Evolutionary conservation across 2,113 vertebrate genomes (phyloP).

Genomic region (Numida meleagris): DNA sequence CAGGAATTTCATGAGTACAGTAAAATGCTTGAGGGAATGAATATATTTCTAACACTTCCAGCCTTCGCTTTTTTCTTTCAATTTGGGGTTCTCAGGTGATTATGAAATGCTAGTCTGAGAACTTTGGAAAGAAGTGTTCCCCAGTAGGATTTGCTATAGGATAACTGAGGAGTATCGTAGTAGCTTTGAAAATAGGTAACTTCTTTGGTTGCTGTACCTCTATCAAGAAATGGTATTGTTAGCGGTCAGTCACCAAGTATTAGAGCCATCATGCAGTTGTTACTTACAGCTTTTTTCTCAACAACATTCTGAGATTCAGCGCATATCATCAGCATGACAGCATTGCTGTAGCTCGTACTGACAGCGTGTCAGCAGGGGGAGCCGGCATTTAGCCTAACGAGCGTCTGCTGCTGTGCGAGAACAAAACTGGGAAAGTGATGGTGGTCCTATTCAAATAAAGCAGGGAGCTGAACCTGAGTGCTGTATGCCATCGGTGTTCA

Average conservation of each 20-base stretch:
- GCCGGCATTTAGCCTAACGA: background rate
- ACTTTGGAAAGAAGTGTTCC: background rate
- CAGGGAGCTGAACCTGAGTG: accelerated
- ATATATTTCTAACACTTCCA: background rate
- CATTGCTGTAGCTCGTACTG: background rate
- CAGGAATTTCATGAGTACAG: background rate
- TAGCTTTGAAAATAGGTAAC: accelerated
- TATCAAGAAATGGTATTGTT: accelerated
- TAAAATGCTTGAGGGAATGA: background rate
- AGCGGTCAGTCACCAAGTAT: accelerated
- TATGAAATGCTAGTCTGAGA: accelerated
- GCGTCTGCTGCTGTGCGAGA: background rate
- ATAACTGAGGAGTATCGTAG: background rate
- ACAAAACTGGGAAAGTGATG: background rate
- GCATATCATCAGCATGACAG: accelerated
- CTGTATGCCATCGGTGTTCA: accelerated
- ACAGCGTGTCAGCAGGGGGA: background rate
- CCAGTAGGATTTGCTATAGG: accelerated
- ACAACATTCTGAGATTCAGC: accelerated
- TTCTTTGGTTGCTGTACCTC: background rate
- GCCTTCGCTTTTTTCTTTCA: background rate
- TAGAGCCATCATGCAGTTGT: accelerated
- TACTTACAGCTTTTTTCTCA: accelerated
- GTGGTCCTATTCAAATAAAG: no score
- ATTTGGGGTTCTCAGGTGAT: accelerated